phyloP scores from a whole-genome alignment of 2,113 vertebrate species.

The Ia io region DNA sequence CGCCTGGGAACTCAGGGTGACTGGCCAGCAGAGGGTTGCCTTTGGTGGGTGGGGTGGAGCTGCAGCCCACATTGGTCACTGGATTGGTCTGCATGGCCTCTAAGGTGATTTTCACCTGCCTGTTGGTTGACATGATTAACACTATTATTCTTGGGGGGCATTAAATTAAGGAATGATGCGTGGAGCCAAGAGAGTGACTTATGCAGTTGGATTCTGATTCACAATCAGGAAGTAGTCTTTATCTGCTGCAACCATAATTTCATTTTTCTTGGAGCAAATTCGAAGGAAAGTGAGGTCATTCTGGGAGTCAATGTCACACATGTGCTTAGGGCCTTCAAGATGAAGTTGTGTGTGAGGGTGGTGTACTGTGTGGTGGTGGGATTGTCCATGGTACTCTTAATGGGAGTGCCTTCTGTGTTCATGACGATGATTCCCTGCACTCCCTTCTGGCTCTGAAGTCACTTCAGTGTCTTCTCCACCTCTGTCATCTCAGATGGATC shows the following conservation, averaged over 20 bases:
- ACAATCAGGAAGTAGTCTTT: slow-evolving; percentile 97
- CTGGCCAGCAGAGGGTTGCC: not conserved
- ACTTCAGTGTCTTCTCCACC: no score
- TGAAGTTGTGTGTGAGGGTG: slow-evolving; percentile 92
- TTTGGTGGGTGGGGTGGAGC: not conserved
- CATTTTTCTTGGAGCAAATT: slow-evolving; percentile 96
- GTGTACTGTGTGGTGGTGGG: slow-evolving; percentile 92
- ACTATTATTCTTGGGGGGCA: slow-evolving; percentile 49
- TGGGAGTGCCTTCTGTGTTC: no score
- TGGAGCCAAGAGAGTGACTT: slow-evolving; percentile 50
- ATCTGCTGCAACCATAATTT: slow-evolving; percentile 98
- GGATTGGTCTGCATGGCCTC: not conserved
- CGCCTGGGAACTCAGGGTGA: not conserved
- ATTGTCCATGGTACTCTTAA: slow-evolving; percentile 91
- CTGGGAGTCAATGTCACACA: slow-evolving; percentile 94
- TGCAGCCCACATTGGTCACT: not conserved
- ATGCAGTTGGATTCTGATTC: slow-evolving; percentile 95
- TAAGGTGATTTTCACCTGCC: not conserved
- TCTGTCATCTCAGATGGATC: no score
- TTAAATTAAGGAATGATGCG: not conserved
- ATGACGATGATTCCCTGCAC: no score
- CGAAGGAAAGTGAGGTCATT: slow-evolving; percentile 96
- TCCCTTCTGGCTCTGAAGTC: no score
- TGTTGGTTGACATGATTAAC: slow-evolving; percentile 46
- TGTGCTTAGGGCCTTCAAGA: slow-evolving; percentile 92